A percentile compares a stretch with the other conserved stretches of the same genome.
These are phyloP conservation scores for Gyps fulvus DNA, from an alignment of 2,113 vertebrate genomes.

Conservation along the genomic window DNA sequence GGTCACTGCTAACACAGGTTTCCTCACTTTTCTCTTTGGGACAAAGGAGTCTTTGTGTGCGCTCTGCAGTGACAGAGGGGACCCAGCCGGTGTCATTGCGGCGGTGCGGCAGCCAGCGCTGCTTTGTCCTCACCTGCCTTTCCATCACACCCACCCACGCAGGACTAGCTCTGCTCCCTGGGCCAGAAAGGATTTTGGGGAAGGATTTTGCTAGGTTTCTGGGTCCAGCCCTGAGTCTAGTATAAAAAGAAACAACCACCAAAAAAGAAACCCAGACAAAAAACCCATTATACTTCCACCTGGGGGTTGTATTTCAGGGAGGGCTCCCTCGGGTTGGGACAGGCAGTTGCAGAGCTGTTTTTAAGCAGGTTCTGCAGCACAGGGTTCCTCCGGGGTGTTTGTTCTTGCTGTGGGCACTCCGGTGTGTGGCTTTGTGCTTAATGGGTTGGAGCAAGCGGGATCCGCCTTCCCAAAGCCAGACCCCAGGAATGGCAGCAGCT, in stretches of 20 bases:
- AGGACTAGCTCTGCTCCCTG: not conserved
- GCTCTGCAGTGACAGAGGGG: not conserved
- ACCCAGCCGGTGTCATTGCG: not conserved
- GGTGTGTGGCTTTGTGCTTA: not conserved
- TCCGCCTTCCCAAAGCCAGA: not conserved
- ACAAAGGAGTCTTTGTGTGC: slow-evolving; percentile 25
- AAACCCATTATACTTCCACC: not conserved
- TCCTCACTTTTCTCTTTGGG: not conserved
- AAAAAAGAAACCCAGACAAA: not conserved
- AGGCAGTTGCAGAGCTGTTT: not conserved
- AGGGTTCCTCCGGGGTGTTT: not conserved
- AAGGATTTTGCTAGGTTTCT: not conserved
- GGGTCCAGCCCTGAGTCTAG: not conserved
- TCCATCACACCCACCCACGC: rapidly evolving
- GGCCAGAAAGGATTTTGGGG: not conserved
- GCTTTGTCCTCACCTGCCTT: slow-evolving; percentile 32
- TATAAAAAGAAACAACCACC: not conserved
- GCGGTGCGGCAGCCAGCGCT: not conserved
- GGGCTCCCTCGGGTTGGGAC: not conserved
- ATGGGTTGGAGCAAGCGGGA: not conserved
- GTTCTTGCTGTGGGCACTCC: not conserved
- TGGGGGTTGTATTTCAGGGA: not conserved
- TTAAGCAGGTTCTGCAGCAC: not conserved
- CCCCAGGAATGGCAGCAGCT: not conserved
- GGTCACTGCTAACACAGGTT: not conserved